Evolutionary conservation across 2,797 vertebrate genomes (phyloP), one percentile per base, ranked within the genome.

Genomic region (Coranthus polyacanthus): DNA sequence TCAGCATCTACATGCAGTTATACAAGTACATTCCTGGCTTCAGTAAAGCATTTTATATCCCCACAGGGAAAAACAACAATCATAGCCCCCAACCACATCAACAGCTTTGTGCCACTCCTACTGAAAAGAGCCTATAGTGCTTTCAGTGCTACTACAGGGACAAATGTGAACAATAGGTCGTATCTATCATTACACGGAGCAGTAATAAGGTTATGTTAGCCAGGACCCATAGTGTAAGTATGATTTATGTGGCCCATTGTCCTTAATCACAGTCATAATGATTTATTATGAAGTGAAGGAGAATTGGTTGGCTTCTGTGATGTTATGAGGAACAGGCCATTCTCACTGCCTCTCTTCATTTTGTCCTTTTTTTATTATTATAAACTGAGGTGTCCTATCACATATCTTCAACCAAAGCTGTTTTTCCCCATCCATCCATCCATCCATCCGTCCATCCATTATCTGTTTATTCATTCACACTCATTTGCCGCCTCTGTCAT

Each of bases 231-330:
- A 57, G 65, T 53, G 45, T 58, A 77, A 21, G 46, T 45, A 29
- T 79, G 83, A 85, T 83, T 81, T 75, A 88, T 84, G 78, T 57
- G 57, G 17, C 49, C 70, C 70, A 47, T 75, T 79, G 75, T 82
- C 82, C 61, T 85, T 84, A 79, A 88, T 89, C 82, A 72, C 57
- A 72, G 68, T 73, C 72, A 49, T 44, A 37, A 75, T 84, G 84
- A 88, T 78, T 79, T 63, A 84, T 79, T 55, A 17, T 47, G 63
- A 70, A 22, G 42, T 61, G 22, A 43, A 17, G 29, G 37, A 47
- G 34, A 58, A 61, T 46, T 21, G 72, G 56, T 43, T 56, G 16
- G 21, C 11, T n/a, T 59, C 62, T 4, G 6, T 12, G 39, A 57
- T 75, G 45, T 79, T 68, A 79, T 26, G 58, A 65, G 68, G 55